These are phyloP conservation scores for Melinaea menophilus DNA, from an alignment of 2,888 invertebrate genomes.

Conservation along the genomic window DNA sequence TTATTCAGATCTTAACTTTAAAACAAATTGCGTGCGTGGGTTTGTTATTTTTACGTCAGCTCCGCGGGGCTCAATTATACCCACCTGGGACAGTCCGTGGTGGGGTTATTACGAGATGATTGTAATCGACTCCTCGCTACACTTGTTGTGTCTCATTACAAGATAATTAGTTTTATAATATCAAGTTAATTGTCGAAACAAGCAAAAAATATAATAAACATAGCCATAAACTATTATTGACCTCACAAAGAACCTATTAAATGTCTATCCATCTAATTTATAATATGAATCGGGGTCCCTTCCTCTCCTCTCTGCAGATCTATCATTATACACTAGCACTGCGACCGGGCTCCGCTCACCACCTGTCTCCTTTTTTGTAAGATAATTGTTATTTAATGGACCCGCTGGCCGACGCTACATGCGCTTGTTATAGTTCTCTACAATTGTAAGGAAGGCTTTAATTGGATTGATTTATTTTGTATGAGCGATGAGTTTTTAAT, in stretches of 20 bases:
- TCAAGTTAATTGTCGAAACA: too few relatives aligned
- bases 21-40: constrained; percentile 24
- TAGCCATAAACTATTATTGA: too few relatives aligned
- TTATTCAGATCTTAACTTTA: constrained; percentile 6
- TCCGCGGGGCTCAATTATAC: constrained; percentile 3
- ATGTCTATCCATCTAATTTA: too few relatives aligned
- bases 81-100: not conserved
- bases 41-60: constrained; percentile 20
- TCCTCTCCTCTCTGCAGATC: too few relatives aligned
- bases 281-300: too few relatives aligned
- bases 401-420: constrained; percentile 16
- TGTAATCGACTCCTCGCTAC: too few relatives aligned
- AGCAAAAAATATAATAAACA: too few relatives aligned
- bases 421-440: constrained; percentile 9
- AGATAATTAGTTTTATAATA: too few relatives aligned
- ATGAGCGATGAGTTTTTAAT: too few relatives aligned
- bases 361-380: constrained; percentile 35
- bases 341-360: constrained; percentile 11
- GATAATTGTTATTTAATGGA: constrained; percentile 46
- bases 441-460: not conserved
- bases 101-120: too few relatives aligned
- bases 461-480: not conserved
- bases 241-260: too few relatives aligned
- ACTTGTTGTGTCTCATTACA: too few relatives aligned
- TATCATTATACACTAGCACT: not conserved